Conservation (phyloP, 2,888 invertebrate species). For the Leptopilina drosophilae region DNA sequence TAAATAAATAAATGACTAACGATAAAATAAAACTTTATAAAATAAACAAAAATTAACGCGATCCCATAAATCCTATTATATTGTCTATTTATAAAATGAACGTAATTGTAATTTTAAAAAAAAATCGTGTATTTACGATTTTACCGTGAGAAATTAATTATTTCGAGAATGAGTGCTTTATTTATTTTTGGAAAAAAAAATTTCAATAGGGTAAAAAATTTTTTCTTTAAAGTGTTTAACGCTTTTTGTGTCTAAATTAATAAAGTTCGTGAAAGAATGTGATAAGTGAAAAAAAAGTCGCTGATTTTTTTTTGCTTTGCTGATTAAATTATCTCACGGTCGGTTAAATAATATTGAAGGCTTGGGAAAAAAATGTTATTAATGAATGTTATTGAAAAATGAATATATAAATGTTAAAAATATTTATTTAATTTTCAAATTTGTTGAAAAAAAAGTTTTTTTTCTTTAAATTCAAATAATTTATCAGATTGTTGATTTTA, state of each 20-base stretch:
- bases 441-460: neutral
- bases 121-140: slow-evolving; percentile 20
- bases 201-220: too few relatives aligned
- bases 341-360: too few relatives aligned
- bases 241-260: too few relatives aligned
- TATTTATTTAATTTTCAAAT: neutral
- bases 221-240: neutral
- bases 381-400: neutral
- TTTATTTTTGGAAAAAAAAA: too few relatives aligned
- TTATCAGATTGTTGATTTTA: too few relatives aligned
- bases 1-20: slow-evolving; percentile 37
- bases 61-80: slow-evolving; percentile 28
- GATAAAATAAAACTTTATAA: slow-evolving; percentile 38
- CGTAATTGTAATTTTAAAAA: slow-evolving; percentile 13
- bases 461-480: too few relatives aligned
- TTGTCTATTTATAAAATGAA: slow-evolving; percentile 34
- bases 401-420: neutral
- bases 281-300: too few relatives aligned
- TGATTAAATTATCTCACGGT: too few relatives aligned
- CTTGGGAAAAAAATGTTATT: too few relatives aligned
- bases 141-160: neutral
- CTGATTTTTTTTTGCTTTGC: too few relatives aligned
- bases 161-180: slow-evolving; percentile 19
- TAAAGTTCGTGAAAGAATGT: too few relatives aligned
- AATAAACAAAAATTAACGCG: slow-evolving; percentile 33